Percentiles rank a stretch among this genome's conserved stretches.
Conservation (phyloP, 2,888 invertebrate genomes). For the Scrobipalpa atriplicella region DNA sequence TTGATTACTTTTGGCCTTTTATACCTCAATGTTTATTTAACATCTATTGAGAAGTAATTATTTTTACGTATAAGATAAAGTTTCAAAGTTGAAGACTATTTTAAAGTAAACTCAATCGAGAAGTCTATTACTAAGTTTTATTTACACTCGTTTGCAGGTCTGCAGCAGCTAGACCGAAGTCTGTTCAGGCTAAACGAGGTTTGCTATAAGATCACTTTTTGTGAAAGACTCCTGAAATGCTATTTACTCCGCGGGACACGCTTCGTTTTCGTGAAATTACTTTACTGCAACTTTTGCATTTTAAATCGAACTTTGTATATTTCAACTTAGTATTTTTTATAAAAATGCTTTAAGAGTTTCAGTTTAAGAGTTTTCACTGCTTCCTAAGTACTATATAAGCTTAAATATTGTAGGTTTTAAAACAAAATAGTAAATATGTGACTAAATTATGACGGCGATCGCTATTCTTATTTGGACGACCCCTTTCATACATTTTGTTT, state of each 20-base stretch:
- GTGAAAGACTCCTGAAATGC: neutral
- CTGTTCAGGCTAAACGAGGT: conserved; percentile 13
- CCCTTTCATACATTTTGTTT: too few relatives aligned
- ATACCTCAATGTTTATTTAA: neutral
- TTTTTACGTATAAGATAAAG: neutral
- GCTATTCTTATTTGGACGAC: too few relatives aligned
- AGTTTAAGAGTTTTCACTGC: too few relatives aligned
- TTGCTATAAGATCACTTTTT: neutral
- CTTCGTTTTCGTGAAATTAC: neutral
- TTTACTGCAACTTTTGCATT: conserved; percentile 1
- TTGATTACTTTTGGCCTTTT: conserved; percentile 19
- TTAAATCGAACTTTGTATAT: neutral
- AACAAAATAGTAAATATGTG: too few relatives aligned
- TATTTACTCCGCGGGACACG: conserved; percentile 2
- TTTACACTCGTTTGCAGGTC: neutral
- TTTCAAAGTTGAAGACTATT: conserved; percentile 11
- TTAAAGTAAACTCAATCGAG: neutral
- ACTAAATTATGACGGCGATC: too few relatives aligned
- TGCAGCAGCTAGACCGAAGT: neutral
- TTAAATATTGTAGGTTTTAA: too few relatives aligned
- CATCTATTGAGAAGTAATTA: neutral
- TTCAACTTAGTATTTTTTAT: too few relatives aligned
- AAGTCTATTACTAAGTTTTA: conserved; percentile 10
- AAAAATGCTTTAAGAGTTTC: neutral
- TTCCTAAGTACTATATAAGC: too few relatives aligned